phyloP scores from a whole-genome alignment of 64 coral and sea anemone species.

The Montipora sp. region DNA sequence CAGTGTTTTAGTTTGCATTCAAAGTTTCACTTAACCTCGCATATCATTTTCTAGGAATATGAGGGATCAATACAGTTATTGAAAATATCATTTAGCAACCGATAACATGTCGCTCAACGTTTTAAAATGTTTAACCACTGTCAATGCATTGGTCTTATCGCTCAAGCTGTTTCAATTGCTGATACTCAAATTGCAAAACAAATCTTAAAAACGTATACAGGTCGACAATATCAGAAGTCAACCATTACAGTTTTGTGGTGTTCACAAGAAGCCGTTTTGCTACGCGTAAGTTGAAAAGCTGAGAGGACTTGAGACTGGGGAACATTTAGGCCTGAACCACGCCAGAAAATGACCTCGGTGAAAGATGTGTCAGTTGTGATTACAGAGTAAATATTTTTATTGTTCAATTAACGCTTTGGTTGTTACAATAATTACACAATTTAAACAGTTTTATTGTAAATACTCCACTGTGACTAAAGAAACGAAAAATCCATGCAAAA shows the following conservation, averaged over 20 bases:
- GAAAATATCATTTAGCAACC: background rate
- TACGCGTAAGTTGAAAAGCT: background rate
- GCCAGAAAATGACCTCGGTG: background rate
- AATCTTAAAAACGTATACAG: background rate
- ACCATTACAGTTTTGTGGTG: background rate
- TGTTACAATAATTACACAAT: background rate
- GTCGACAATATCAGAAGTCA: background rate
- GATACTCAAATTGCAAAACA: background rate
- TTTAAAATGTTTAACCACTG: background rate
- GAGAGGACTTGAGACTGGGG: background rate
- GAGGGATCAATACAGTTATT: background rate
- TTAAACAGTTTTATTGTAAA: background rate
- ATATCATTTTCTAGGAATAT: background rate
- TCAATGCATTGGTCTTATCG: background rate
- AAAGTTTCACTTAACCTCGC: background rate
- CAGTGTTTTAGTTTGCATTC: background rate
- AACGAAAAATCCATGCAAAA: background rate
- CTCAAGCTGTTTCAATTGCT: background rate
- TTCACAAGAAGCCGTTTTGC: background rate
- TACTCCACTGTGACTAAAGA: background rate
- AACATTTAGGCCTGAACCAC: background rate
- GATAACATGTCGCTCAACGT: background rate
- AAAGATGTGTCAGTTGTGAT: background rate
- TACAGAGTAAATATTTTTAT: background rate
- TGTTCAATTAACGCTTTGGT: slow-evolving; percentile 1